A percentile compares a stretch with the other conserved stretches of the same genome.
Evolutionary conservation across 64 coral and sea anemone genomes (phyloP).

Genomic region (Montipora foliosa): DNA sequence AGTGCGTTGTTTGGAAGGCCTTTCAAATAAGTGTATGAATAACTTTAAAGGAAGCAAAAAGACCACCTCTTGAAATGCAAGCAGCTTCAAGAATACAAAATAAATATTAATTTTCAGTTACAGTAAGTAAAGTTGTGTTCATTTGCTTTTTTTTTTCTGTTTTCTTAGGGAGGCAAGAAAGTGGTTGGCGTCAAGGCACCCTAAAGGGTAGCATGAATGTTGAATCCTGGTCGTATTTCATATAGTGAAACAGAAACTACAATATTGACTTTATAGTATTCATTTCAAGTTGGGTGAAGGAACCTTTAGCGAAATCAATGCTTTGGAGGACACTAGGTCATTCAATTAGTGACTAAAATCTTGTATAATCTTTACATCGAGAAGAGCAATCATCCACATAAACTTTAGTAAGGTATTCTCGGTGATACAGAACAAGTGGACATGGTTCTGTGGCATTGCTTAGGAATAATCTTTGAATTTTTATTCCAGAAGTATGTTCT

Average conservation of each 20-base stretch:
- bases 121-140: neutral
- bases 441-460: neutral
- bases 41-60: too few species aligned
- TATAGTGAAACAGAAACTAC: neutral
- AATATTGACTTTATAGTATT: slow-evolving; percentile 25
- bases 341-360: neutral
- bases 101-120: neutral
- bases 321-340: neutral
- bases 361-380: slow-evolving; percentile 23
- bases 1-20: too few species aligned
- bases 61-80: too few species aligned
- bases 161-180: slow-evolving; percentile 43
- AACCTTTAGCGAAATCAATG: neutral
- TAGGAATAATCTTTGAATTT: neutral
- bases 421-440: neutral
- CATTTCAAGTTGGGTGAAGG: slow-evolving; percentile 25
- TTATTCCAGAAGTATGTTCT: neutral
- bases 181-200: slow-evolving; percentile 55
- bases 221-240: neutral
- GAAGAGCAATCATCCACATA: neutral
- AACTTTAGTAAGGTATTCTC: neutral
- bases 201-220: neutral
- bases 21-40: too few species aligned
- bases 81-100: too few species aligned
- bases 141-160: neutral